Evolutionary conservation across 1,140 invertebrate genomes (phyloP).

Genomic region (Mizuhopecten yessoensis): DNA sequence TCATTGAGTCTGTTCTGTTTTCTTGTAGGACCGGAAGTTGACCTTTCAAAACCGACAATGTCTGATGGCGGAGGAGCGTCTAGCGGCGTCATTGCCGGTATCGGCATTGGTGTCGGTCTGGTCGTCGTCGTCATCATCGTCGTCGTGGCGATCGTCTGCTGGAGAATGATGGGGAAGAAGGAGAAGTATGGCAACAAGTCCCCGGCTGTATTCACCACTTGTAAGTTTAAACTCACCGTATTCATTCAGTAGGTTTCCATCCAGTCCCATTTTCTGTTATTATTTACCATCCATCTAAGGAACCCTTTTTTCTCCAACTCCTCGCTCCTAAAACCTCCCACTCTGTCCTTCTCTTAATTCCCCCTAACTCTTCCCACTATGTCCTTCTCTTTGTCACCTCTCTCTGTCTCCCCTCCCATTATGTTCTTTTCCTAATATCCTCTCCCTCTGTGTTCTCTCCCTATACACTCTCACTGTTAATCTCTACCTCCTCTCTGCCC

Average conservation of each 20-base stretch:
- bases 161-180: not conserved
- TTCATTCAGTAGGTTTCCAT: not conserved
- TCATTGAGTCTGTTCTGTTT: too few species aligned
- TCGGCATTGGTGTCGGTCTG: slow-evolving; percentile 2
- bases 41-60: not conserved
- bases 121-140: not conserved
- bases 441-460: too few species aligned
- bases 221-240: not conserved
- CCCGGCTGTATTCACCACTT: not conserved
- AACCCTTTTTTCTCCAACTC: not conserved
- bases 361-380: too few species aligned
- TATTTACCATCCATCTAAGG: not conserved
- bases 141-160: slow-evolving; percentile 8
- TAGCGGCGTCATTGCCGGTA: not conserved
- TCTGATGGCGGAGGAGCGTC: not conserved
- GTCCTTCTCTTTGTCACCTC: too few species aligned
- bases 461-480: too few species aligned
- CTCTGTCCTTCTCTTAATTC: too few species aligned
- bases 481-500: too few species aligned
- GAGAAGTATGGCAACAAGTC: not conserved
- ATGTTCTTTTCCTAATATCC: too few species aligned
- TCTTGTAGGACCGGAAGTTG: not conserved
- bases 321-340: too few species aligned
- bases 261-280: not conserved
- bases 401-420: too few species aligned